Conservation (phyloP, 2,797 vertebrate species). For the Enteromius viviparus region DNA sequence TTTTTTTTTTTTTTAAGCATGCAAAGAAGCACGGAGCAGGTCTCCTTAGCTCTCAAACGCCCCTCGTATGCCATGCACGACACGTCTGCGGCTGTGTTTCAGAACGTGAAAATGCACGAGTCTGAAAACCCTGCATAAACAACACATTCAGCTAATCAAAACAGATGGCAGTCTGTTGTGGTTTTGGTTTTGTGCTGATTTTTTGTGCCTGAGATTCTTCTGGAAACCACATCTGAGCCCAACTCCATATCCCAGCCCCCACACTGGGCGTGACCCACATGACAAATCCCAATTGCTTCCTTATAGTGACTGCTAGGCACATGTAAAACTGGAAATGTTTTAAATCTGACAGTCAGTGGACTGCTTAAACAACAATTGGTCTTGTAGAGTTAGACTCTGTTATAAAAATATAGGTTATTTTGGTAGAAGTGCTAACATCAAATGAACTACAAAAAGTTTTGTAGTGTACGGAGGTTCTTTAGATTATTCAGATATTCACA, state of each 20-base stretch:
- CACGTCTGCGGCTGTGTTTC: background rate
- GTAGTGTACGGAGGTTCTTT: background rate
- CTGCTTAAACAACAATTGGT: background rate
- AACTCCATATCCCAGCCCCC: conserved; percentile 24
- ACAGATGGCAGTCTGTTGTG: conserved; percentile 39
- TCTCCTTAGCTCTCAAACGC: background rate
- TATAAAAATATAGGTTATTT: background rate
- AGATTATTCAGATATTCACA: background rate
- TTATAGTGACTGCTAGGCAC: background rate
- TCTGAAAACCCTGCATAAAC: conserved; percentile 25
- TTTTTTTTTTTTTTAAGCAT: background rate
- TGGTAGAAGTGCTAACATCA: background rate
- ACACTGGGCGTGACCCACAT: conserved; percentile 51
- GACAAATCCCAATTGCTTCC: conserved; percentile 46
- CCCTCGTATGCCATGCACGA: background rate
- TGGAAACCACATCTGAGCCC: conserved; percentile 47
- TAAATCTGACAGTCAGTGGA: background rate
- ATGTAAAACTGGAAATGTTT: background rate
- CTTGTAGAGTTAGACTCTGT: background rate
- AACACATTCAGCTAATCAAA: conserved; percentile 46
- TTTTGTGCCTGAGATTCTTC: conserved; percentile 48
- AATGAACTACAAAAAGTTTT: background rate
- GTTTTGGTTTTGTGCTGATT: conserved; percentile 47
- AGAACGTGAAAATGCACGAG: conserved; percentile 40
- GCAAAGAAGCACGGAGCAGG: background rate